These are phyloP conservation scores for Arvicanthis niloticus DNA, from an alignment of 2,113 vertebrate genomes.

Conservation along the genomic window DNA sequence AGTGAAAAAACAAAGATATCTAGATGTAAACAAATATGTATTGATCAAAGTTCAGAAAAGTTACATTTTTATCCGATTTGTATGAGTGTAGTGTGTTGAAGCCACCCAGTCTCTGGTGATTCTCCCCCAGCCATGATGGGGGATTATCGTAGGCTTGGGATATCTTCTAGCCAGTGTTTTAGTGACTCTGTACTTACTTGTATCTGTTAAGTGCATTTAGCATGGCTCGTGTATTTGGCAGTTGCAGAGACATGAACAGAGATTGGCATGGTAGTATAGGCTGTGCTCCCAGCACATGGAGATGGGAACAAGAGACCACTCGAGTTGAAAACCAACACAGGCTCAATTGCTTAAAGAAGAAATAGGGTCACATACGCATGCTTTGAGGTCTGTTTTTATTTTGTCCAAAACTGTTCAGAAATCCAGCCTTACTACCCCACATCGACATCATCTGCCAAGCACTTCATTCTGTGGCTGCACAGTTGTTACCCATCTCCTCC, in stretches of 20 bases:
- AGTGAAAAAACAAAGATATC: neutral
- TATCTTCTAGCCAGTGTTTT: neutral
- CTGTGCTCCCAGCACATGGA: neutral
- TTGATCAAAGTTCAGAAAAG: constrained; percentile 19
- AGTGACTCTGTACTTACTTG: neutral
- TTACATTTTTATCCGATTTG: neutral
- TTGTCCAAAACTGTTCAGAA: neutral
- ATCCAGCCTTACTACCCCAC: neutral
- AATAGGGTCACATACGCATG: neutral
- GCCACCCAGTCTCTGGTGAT: neutral
- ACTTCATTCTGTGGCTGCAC: neutral
- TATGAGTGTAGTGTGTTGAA: neutral
- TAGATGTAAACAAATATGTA: neutral
- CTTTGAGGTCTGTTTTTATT: neutral
- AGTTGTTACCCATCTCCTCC: neutral
- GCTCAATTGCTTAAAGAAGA: neutral
- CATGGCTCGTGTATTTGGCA: neutral
- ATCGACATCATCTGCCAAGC: neutral
- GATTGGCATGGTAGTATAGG: neutral
- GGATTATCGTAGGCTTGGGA: neutral
- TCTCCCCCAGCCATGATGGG: neutral
- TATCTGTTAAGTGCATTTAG: neutral
- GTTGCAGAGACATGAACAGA: neutral
- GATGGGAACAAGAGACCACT: neutral
- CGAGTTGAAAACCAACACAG: neutral